Percentiles rank a stretch among this genome's conserved stretches.
Evolutionary conservation across 64 coral and sea anemone species (phyloP).

Genomic region (Astreopora myriophthalma): DNA sequence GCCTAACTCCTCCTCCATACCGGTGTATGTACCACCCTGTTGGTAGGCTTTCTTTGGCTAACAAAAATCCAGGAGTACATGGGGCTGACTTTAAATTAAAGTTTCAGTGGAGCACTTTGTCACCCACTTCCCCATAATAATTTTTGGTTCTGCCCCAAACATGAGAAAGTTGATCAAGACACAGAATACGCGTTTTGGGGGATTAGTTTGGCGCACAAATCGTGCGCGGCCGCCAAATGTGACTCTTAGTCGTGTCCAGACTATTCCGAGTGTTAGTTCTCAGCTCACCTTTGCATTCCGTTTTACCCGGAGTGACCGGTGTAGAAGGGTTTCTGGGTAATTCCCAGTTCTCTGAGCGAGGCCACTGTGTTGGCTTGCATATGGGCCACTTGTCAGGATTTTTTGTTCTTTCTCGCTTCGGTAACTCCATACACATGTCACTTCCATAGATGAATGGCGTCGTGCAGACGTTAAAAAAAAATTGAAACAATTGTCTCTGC

Average conservation of each 20-base stretch:
- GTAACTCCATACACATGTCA: conserved; percentile 58
- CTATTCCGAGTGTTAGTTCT: too few species aligned
- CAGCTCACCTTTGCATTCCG: too few species aligned
- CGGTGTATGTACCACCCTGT: background rate
- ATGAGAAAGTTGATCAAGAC: too few species aligned
- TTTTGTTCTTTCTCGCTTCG: background rate
- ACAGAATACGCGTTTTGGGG: too few species aligned
- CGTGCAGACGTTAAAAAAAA: conserved; percentile 35
- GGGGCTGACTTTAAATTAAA: background rate
- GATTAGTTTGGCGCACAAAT: too few species aligned
- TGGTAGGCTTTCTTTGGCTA: background rate
- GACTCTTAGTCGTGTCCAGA: too few species aligned
- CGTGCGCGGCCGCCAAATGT: too few species aligned
- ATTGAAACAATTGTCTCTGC: conserved; percentile 37
- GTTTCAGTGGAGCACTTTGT: background rate
- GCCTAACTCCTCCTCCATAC: background rate
- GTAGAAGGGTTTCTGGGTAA: background rate
- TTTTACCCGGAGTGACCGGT: background rate
- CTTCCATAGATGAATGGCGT: background rate
- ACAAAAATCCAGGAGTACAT: background rate
- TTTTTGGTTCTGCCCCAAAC: too few species aligned
- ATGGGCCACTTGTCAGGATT: background rate
- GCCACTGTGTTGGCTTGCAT: conserved; percentile 52
- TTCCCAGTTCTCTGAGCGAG: conserved; percentile 54
- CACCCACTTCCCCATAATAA: background rate